Conservation (phyloP, 2,888 invertebrate genomes). For the Sarcophaga caerulescens region DNA sequence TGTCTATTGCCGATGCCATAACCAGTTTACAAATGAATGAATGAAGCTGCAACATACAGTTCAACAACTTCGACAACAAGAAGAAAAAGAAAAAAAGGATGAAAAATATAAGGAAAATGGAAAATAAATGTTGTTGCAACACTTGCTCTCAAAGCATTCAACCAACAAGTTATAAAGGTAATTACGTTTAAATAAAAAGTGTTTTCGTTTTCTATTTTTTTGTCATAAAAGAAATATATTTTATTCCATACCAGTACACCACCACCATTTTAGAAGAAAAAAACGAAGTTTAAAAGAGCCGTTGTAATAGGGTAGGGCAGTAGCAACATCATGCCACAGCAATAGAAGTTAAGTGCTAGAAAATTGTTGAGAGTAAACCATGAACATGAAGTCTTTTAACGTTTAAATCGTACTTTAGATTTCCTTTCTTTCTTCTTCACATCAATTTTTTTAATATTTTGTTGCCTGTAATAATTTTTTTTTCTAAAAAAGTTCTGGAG, state of each 20-base stretch:
- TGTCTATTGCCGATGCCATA: conserved; percentile 18
- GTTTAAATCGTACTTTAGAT: conserved; percentile 52
- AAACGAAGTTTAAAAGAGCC: conserved; percentile 34
- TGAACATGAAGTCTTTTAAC: conserved; percentile 38
- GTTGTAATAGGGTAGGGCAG: neutral
- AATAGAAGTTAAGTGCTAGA: conserved; percentile 63
- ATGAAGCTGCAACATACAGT: conserved; percentile 55
- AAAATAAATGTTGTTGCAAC: conserved; percentile 29
- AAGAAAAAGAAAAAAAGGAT: conserved; percentile 18
- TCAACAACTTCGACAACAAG: conserved; percentile 57
- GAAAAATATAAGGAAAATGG: neutral
- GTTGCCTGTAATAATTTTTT: conserved; percentile 37
- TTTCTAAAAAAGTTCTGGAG: neutral
- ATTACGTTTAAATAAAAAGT: conserved; percentile 63
- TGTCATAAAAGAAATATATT: conserved; percentile 16
- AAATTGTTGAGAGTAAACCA: conserved; percentile 49
- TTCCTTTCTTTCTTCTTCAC: conserved; percentile 15
- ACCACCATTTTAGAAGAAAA: neutral
- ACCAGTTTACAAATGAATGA: conserved; percentile 60
- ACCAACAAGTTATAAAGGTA: conserved; percentile 58
- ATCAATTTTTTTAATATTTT: conserved; percentile 6
- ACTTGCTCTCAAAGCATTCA: conserved; percentile 32
- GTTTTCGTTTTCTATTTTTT: conserved; percentile 44
- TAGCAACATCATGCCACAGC: neutral
- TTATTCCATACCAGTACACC: neutral